Conservation (phyloP, 2,113 vertebrate genomes). For the Piaya cayana region DNA sequence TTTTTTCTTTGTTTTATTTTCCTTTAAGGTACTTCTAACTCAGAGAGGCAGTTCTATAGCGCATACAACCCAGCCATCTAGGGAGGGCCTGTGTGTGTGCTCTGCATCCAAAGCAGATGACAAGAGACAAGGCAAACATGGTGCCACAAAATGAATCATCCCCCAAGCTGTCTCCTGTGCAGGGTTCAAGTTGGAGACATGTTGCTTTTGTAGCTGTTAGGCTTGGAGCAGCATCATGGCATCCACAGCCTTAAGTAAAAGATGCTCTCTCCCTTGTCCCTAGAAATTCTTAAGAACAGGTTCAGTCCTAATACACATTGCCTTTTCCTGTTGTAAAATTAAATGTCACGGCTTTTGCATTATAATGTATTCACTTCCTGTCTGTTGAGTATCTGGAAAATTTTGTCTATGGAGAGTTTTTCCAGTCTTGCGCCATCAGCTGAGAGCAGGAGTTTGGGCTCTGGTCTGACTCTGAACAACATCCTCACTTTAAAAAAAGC, state of each 20-base stretch:
- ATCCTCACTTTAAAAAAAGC: background rate
- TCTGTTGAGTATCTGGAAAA: background rate
- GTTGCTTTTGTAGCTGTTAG: background rate
- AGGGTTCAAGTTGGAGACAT: fast-evolving
- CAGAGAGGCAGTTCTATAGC: background rate
- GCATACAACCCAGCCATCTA: background rate
- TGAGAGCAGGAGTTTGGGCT: background rate
- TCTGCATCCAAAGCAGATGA: background rate
- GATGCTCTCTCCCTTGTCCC: background rate
- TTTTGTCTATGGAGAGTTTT: background rate
- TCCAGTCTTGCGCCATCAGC: background rate
- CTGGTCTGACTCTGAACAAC: background rate
- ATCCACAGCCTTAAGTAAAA: background rate
- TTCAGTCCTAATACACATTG: background rate
- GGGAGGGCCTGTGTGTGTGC: background rate
- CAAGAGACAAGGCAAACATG: background rate
- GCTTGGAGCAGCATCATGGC: background rate
- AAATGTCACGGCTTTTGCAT: background rate
- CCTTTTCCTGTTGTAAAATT: background rate
- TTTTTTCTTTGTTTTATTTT: background rate
- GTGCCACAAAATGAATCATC: background rate
- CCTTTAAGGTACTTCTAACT: background rate
- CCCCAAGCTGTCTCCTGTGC: fast-evolving
- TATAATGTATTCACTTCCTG: background rate
- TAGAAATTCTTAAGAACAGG: background rate